Conservation (phyloP, 2,888 invertebrate genomes). For the Acanthosepion pharaonis region DNA sequence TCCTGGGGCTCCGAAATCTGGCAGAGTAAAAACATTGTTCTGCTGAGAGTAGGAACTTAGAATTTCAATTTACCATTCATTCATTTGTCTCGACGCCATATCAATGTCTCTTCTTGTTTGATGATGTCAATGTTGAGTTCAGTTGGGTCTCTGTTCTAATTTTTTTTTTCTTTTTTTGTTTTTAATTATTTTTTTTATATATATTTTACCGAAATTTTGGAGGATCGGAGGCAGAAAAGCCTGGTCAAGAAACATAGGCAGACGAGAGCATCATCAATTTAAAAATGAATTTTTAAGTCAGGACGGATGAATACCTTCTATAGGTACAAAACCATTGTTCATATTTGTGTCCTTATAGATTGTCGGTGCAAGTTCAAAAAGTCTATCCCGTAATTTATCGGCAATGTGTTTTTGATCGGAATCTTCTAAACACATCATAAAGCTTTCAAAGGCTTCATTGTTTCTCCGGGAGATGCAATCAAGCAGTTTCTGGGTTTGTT, state of each 20-base stretch:
- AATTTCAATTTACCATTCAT: too few species aligned
- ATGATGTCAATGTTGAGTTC: too few species aligned
- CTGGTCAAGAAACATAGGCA: neutral
- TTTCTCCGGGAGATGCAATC: neutral
- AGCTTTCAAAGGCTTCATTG: neutral
- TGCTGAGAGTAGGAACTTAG: too few species aligned
- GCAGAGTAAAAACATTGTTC: too few species aligned
- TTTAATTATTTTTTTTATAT: neutral
- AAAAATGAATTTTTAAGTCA: neutral
- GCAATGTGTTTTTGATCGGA: neutral
- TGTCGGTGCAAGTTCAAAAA: neutral
- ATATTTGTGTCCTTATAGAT: neutral
- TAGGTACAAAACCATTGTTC: neutral
- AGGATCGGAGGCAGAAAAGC: neutral
- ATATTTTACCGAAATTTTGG: neutral
- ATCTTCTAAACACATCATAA: neutral
- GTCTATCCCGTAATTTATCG: conserved; percentile 22
- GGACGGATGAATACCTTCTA: conserved; percentile 13
- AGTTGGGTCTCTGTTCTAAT: too few species aligned
- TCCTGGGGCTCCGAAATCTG: too few species aligned
- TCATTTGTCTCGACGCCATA: too few species aligned
- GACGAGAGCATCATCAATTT: neutral
- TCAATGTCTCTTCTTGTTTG: too few species aligned
- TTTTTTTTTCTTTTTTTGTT: neutral
- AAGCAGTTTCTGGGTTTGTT: neutral